Percentiles rank a stretch among this genome's conserved stretches.
Evolutionary conservation across 2,888 invertebrate genomes (phyloP).

Genomic region (Melieria omissa): DNA sequence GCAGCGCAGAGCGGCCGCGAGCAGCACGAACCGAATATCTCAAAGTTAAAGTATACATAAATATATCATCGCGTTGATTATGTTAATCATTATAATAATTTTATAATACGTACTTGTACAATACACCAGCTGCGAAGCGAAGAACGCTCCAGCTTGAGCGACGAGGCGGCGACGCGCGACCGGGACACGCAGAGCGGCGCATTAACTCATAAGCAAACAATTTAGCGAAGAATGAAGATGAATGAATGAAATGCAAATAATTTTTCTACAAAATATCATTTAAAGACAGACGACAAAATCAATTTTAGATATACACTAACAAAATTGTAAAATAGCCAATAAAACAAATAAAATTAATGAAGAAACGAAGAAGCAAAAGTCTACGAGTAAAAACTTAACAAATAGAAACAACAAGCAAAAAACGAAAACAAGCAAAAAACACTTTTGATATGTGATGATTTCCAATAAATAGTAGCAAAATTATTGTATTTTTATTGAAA

Average conservation of each 20-base stretch:
- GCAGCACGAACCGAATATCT: not conserved
- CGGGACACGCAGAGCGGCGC: no score
- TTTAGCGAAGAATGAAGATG: not conserved
- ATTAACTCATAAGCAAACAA: not conserved
- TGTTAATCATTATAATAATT: slow-evolving; percentile 45
- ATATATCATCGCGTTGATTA: slow-evolving; percentile 53
- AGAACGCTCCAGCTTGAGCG: no score
- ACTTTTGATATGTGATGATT: slow-evolving; percentile 63
- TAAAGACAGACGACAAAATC: not conserved
- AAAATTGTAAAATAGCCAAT: slow-evolving; percentile 42
- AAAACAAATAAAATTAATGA: slow-evolving; percentile 31
- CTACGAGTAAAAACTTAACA: no score
- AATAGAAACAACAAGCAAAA: no score
- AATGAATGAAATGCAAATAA: not conserved
- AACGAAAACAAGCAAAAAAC: slow-evolving; percentile 47
- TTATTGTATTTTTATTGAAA: no score
- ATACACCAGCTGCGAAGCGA: no score
- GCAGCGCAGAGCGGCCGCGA: no score
- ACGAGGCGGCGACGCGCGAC: no score
- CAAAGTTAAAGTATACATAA: slow-evolving; percentile 24
- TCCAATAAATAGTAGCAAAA: slow-evolving; percentile 32
- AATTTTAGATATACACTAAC: slow-evolving; percentile 48
- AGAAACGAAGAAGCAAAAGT: no score
- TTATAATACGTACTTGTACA: not conserved
- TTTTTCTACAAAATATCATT: slow-evolving; percentile 3